These are phyloP conservation scores for Lathronympha strigana DNA, from an alignment of 2,888 invertebrate genomes.

Conservation along the genomic window DNA sequence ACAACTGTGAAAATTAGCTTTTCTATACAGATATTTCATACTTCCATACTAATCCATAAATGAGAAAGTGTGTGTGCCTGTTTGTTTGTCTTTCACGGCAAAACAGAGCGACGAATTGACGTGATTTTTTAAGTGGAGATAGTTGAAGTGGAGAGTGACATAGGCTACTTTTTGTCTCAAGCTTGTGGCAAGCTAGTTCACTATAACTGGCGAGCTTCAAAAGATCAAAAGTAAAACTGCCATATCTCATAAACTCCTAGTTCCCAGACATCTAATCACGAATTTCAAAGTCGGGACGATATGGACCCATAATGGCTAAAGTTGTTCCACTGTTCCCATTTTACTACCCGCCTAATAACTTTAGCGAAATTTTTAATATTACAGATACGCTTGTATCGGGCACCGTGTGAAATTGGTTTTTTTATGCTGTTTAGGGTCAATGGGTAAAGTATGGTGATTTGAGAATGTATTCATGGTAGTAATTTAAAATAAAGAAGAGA, in stretches of 20 bases:
- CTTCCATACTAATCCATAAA: too few relatives aligned
- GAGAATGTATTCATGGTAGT: background rate
- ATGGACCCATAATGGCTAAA: constrained; percentile 58
- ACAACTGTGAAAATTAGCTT: too few relatives aligned
- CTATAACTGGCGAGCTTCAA: too few relatives aligned
- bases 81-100: too few relatives aligned
- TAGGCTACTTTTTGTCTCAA: too few relatives aligned
- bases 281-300: constrained; percentile 54
- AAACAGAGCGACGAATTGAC: too few relatives aligned
- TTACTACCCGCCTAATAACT: constrained; percentile 50
- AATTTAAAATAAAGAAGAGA: background rate
- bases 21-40: too few relatives aligned
- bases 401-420: constrained; percentile 29
- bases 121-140: too few relatives aligned
- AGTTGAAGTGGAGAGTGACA: too few relatives aligned
- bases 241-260: constrained; percentile 33
- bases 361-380: constrained; percentile 47
- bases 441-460: constrained; percentile 15
- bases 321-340: constrained; percentile 50
- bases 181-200: too few relatives aligned
- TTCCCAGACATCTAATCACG: constrained; percentile 53
- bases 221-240: constrained; percentile 6
- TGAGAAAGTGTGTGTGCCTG: too few relatives aligned
- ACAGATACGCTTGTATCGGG: constrained; percentile 37
- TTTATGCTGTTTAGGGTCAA: constrained; percentile 11